phyloP scores from a whole-genome alignment of 2,888 invertebrate species.

The Drosophila stalkeri region DNA sequence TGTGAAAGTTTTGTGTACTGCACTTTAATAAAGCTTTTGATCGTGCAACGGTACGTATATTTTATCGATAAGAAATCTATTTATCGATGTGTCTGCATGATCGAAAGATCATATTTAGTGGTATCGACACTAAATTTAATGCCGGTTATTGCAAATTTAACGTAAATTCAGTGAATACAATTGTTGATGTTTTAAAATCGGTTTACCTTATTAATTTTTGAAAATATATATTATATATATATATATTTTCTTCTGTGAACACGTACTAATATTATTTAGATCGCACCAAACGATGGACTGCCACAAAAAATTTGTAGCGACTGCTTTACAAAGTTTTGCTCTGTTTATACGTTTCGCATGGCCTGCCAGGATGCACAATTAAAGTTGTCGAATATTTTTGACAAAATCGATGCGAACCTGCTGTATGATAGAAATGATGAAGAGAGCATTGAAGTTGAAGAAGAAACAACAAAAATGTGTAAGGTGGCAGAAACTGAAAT shows the following conservation, averaged over 20 bases:
- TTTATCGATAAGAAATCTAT: slow-evolving; percentile 5
- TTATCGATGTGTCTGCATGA: slow-evolving; percentile 13
- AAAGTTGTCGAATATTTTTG: slow-evolving; percentile 78
- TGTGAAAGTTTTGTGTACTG: slow-evolving; percentile 30
- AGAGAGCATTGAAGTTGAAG: slow-evolving; percentile 6
- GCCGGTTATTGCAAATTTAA: background rate
- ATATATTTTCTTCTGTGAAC: background rate
- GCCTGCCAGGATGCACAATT: slow-evolving; percentile 80
- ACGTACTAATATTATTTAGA: slow-evolving; percentile 46
- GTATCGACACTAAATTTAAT: slow-evolving; percentile 8
- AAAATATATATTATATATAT: background rate
- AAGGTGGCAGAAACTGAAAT: slow-evolving; percentile 15
- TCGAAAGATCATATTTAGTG: background rate
- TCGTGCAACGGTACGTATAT: slow-evolving; percentile 37
- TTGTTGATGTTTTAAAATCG: background rate
- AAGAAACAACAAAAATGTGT: slow-evolving; percentile 14
- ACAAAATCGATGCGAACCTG: slow-evolving; percentile 80
- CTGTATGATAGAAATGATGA: slow-evolving; percentile 63
- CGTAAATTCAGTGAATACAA: background rate
- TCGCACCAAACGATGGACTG: slow-evolving; percentile 79
- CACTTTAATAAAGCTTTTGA: slow-evolving; percentile 42
- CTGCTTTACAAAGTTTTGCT: slow-evolving; percentile 82
- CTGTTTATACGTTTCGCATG: slow-evolving; percentile 74
- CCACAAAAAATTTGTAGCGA: slow-evolving; percentile 82
- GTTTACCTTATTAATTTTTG: too few species aligned